Evolutionary conservation across 1,140 invertebrate species (phyloP), one percentile per base, ranked within the genome.

Genomic region (Thaumatotibia leucotreta): DNA sequence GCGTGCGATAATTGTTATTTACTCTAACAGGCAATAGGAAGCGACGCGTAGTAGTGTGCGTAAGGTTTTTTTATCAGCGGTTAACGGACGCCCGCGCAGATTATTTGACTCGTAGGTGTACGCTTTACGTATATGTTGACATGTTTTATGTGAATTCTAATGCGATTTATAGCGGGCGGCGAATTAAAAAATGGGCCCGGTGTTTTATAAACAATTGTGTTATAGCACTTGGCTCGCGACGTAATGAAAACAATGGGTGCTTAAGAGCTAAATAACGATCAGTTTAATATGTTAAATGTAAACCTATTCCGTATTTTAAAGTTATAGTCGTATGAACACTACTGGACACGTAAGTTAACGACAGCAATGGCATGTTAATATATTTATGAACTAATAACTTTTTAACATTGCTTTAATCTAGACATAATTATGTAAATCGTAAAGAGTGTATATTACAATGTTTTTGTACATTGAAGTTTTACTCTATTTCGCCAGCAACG

Each of bases 31-130:
- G 68, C 74, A 76, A 80, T 84, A 81, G 81, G 77, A 83, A 79
- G 72, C 73, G 67, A n/a, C 6, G 64, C 27, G 71, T 33, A 61
- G 32, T 11, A 66, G 80, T 78, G 78, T 80, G 78, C 62, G 77
- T 77, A 71, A 64, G 31, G 68, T 69, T 75, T 75, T n/a, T 78
- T 77, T 83, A 80, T 85, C 81, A 70, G 76, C 77, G 79, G 79
- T 67, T 73, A 80, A 73, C 78, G 78, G 74, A 81, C 82, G 82
- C 74, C 70, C 73, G 79, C 75, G 79, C 77, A 74, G 80, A 77
- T 79, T 75, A 61, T 50, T 63, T 50, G 23, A 27, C 65, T 63
- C 75, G 82, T 86, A 85, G 83, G 80, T 83, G 83, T 77, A 63
- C 81, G 77, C 66, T 80, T 68, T 70, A 78, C 76, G 76, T 80